Percentiles rank a stretch among this genome's conserved stretches.
phyloP scores from a whole-genome alignment of 1,140 invertebrate genomes.

The Zaprionus nigranus region DNA sequence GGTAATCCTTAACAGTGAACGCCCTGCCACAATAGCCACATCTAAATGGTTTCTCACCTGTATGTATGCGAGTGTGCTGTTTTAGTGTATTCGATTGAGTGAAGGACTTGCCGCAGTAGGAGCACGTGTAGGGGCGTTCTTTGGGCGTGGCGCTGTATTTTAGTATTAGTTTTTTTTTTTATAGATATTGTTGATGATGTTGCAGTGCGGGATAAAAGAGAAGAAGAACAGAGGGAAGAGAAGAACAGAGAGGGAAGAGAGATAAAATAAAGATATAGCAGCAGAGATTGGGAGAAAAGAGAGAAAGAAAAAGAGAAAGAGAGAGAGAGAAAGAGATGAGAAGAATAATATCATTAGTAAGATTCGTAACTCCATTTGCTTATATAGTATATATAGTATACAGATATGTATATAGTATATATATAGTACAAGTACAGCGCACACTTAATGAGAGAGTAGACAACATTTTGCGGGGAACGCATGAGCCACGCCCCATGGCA shows the following conservation, averaged over 20 bases:
- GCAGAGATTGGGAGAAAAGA: constrained; percentile 36
- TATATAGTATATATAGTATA: constrained; percentile 39
- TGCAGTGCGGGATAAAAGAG: constrained; percentile 62
- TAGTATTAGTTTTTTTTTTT: constrained; percentile 9
- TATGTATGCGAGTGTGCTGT: constrained; percentile 84
- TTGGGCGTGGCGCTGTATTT: constrained; percentile 79
- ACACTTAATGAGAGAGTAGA: constrained; percentile 77
- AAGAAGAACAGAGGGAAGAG: constrained; percentile 33
- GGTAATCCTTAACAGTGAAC: constrained; percentile 85
- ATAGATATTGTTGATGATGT: constrained; percentile 22
- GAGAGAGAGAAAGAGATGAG: constrained; percentile 64
- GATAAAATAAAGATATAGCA: constrained; percentile 44
- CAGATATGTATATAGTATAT: constrained; percentile 37
- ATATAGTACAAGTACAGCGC: constrained; percentile 49
- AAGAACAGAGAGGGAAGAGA: constrained; percentile 46
- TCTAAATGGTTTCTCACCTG: constrained; percentile 85
- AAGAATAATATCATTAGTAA: constrained; percentile 79
- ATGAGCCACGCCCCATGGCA: constrained; percentile 88
- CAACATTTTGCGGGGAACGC: constrained; percentile 89
- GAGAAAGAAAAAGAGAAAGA: constrained; percentile 40
- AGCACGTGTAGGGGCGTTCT: constrained; percentile 87
- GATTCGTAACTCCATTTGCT: constrained; percentile 47
- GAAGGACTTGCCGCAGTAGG: constrained; percentile 89
- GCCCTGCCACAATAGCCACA: constrained; percentile 84
- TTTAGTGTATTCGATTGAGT: constrained; percentile 86